Evolutionary conservation across 2,113 vertebrate species (phyloP), one percentile per base, ranked within the genome.

Genomic region (Guaruba guarouba): DNA sequence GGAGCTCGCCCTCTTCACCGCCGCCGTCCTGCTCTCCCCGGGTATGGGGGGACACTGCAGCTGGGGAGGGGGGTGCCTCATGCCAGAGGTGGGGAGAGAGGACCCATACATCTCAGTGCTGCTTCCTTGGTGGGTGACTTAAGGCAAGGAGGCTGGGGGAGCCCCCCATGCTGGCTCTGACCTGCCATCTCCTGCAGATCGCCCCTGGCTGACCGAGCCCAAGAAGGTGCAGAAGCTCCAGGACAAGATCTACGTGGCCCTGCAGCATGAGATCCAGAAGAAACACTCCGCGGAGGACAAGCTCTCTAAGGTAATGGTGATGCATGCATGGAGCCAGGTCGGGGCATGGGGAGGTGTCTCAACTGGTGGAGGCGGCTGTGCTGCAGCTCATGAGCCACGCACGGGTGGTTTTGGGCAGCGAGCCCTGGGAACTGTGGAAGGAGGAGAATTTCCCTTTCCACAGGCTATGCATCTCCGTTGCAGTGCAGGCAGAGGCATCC

Each of bases 201-300:
- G 98, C 39, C 98, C 98, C 0, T 99, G 99, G 98, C 95, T 99
- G 73, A 98, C 98, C 0, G 99, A 99, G 96, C 96, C 98, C 70
- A 98, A 98, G 86, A 98, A 98, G 96, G 98, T 99, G n/a, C 98
- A 98, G 94, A 99, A 98, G 96, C 97, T 99, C 86, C 99, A 99
- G 95, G 98, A 99, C 95, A 99, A 98, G 75, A 97, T 99, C 79
- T 99, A 99, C 3, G 74, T 98, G 86, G 98, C 99, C 57, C 96
- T 99, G 95, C 98, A 99, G 96, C 97, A 98, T 20, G 98, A 98
- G 91, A 97, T 99, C 96, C 98, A 98, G 91, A 99, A 98, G 97
- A 98, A 98, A 17, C 98, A 98, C 39, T 92, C 96, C 66, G 44
- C 94, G 0, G 99, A 99, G 86, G 98, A 99, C 95, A 99, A 99